Evolutionary conservation across 2,113 vertebrate genomes (phyloP), one percentile per base, ranked within the genome.

Genomic region (Menura novaehollandiae): DNA sequence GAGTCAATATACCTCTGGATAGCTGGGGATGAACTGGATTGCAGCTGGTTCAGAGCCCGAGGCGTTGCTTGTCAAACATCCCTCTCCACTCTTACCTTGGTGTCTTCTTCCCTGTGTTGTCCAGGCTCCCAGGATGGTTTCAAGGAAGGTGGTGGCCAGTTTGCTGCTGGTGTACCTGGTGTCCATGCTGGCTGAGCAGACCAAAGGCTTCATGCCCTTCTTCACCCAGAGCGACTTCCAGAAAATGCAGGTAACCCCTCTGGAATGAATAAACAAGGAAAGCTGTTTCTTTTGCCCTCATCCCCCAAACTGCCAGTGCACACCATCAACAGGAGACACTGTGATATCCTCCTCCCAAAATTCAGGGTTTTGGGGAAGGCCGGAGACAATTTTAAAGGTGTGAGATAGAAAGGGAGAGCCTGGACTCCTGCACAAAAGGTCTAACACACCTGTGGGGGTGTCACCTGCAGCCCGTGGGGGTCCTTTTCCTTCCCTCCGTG

Each of bases 151-250:
- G 21, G 74, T 95, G 47, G 93, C 88, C 51, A 77, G 69, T 76
- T 76, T 99, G 96, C 91, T 98, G 84, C 28, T 98, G 94, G 85
- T 95, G 52, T 98, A 97, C 12, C 21, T 96, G 55, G 62, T 98
- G 47, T 85, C 91, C 22, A 71, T 98, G 97, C 91, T 99, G 97
- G 97, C 96, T 41, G 97, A 98, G 63, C 98, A 98, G 80, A 93
- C 97, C 0, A 95, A 98, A 79, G 98, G 97, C 74, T 99, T 98
- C 33, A 86, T 98, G 69, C 97, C 98, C 66, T 99, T 99, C 91
- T 98, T 98, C 93, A 99, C 98, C 52, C 98, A 98, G 39, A 98
- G 98, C 1, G 98, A 99, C 90, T 97, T 98, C 93, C 96, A 95
- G 93, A 96, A 91, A 90, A 98, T 98, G 98, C 98, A 98, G 98